Evolutionary conservation across 2,113 vertebrate genomes (phyloP).

Genomic region (Rhizomys pruinosus): DNA sequence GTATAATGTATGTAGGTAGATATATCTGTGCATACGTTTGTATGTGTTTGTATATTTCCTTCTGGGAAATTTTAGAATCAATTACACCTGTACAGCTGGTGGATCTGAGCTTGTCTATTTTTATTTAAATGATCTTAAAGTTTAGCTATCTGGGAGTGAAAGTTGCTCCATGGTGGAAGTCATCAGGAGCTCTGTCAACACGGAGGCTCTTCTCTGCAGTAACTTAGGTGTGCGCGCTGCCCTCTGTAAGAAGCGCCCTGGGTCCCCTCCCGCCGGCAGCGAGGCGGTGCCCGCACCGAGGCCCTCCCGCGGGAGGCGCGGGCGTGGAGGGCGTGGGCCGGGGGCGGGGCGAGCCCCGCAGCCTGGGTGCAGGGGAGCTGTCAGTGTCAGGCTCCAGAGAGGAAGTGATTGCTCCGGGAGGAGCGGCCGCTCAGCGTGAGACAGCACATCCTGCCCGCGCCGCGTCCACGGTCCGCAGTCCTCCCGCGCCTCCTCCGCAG

Average conservation of each 20-base stretch:
- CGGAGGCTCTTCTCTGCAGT: not conserved
- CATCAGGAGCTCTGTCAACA: not conserved
- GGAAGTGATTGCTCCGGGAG: slow-evolving; percentile 74
- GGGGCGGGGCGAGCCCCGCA: slow-evolving; percentile 45
- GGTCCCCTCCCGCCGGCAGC: accelerated
- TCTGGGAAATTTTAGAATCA: not conserved
- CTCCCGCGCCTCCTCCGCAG: slow-evolving; percentile 15
- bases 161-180: not conserved
- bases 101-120: not conserved
- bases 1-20: not conserved
- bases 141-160: slow-evolving; percentile 21
- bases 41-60: not conserved
- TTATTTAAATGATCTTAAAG: slow-evolving; percentile 13
- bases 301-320: slow-evolving; percentile 17
- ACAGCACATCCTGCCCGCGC: slow-evolving; percentile 85
- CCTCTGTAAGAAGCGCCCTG: no score
- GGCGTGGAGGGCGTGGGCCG: slow-evolving; percentile 6
- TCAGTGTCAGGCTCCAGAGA: slow-evolving; percentile 65
- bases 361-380: slow-evolving; percentile 58
- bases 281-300: not conserved
- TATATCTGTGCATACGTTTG: not conserved
- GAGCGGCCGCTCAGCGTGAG: slow-evolving; percentile 86
- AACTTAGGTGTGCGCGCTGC: not conserved
- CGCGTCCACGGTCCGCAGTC: slow-evolving; percentile 51
- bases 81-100: not conserved